Evolutionary conservation across 2,797 vertebrate genomes (phyloP), one percentile per base, ranked within the genome.

Genomic region (Enteromius paludinosus): DNA sequence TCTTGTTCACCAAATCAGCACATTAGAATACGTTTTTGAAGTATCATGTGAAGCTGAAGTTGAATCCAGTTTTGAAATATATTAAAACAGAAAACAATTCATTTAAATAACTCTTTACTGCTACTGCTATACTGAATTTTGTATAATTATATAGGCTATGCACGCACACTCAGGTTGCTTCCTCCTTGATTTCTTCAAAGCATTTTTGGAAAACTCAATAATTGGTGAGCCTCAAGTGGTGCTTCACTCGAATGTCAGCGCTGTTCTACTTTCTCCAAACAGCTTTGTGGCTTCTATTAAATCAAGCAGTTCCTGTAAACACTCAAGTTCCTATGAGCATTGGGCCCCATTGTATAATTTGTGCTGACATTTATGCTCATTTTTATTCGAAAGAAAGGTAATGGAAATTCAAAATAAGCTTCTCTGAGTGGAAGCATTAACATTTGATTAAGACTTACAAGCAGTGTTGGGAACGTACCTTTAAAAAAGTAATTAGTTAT

Each of bases 351-450:
- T 20, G 54, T 76, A 68, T 56, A 70, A 54, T 81, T 69, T 61
- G 30, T 62, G 33, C 23, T 87, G 84, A 85, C 73, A 28, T 81
- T 38, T 85, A 33, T 74, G 64, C 14, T 81, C 76, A 78, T 78
- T 64, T 68, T 38, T 76, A 38, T 81, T 87, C 49, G 43, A 23
- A 49, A 20, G 9, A 83, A 61, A 65, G 12, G 2, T 0, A 72
- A 38, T n/a, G 74, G 47, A 78, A 68, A 28, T 52, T 84, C 4
- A 61, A 28, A 68, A 62, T 28, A 20, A 64, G 59, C 28, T 65
- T 56, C n/a, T 59, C 49, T 43, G n/a, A 61, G 72, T 3, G 28
- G 54, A 43, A 18, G 41, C 38, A 64, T 28, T 35, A 56, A 23
- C 20, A 59, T 38, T 14, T 35, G 30, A 47, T 69, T 28, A 43